Percentiles rank a stretch among this genome's conserved stretches.
phyloP scores from a whole-genome alignment of 2,113 vertebrate species.

The Hiodon tergisus region DNA sequence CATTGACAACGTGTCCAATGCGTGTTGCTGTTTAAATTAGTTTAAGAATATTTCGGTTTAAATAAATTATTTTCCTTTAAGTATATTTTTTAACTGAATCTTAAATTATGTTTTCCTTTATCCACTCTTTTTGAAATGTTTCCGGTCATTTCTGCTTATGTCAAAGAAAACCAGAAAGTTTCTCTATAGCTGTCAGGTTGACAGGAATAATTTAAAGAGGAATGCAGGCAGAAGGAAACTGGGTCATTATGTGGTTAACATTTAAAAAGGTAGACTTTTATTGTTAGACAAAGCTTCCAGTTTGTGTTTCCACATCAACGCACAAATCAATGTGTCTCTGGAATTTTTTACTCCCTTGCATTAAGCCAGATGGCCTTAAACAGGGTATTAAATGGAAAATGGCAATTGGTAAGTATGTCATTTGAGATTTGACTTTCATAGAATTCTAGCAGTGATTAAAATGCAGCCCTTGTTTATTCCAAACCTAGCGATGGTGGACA shows the following conservation, averaged over 20 bases:
- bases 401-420: no score
- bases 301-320: conserved; percentile 37
- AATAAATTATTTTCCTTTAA: conserved; percentile 34
- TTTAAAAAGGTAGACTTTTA: conserved; percentile 18
- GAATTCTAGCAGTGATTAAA: no score
- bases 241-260: neutral
- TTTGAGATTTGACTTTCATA: no score
- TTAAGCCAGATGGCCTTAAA: no score
- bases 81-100: no score
- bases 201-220: neutral
- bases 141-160: neutral
- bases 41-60: conserved; percentile 42
- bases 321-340: neutral
- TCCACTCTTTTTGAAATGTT: neutral
- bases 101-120: conserved; percentile 2
- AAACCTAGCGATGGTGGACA: neutral
- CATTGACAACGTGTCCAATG: conserved; percentile 42
- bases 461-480: neutral
- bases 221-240: neutral
- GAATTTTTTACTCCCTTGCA: no score
- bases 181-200: neutral
- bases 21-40: conserved; percentile 33
- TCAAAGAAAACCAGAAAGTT: neutral
- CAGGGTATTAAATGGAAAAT: no score
- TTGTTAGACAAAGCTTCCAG: conserved; percentile 27